Conservation (phyloP, 2,113 vertebrate species). For the Hemicordylus capensis region DNA sequence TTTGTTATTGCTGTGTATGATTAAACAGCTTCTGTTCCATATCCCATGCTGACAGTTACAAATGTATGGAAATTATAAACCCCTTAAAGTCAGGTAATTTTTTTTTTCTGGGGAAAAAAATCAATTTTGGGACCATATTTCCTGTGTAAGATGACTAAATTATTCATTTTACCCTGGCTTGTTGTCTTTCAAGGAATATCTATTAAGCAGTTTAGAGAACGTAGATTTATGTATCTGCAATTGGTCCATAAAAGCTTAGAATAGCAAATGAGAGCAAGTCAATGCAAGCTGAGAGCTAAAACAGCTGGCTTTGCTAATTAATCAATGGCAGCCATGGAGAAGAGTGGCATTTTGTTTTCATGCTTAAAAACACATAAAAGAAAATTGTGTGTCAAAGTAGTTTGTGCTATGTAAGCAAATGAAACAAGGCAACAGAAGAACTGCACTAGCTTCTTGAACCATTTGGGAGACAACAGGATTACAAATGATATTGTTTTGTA, state of each 20-base stretch:
- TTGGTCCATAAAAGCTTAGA: slow-evolving; percentile 37
- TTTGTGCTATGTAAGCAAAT: neutral
- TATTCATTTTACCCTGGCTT: slow-evolving; percentile 45
- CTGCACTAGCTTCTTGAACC: neutral
- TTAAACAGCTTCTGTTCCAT: slow-evolving; percentile 24
- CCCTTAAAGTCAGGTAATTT: neutral
- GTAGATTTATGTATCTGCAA: slow-evolving; percentile 53
- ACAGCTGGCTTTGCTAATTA: neutral
- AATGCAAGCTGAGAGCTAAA: neutral
- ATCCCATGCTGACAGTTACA: slow-evolving; percentile 3
- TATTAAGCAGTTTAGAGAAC: slow-evolving; percentile 35
- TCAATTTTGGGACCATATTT: slow-evolving; percentile 37
- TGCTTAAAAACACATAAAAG: slow-evolving; percentile 1
- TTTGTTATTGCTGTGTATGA: slow-evolving; percentile 7
- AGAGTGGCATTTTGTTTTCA: neutral
- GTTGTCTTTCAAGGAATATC: slow-evolving; percentile 36
- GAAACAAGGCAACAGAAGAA: neutral
- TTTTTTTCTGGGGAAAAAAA: no score
- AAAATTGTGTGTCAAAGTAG: neutral
- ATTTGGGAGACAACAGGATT: neutral
- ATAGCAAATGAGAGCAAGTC: slow-evolving; percentile 50
- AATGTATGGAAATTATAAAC: slow-evolving; percentile 35
- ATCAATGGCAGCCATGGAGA: slow-evolving; percentile 4
- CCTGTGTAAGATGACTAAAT: slow-evolving; percentile 18
- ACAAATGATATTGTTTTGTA: neutral